Conservation (phyloP, 2,888 invertebrate genomes). For the Cecidostiba fungosa region DNA sequence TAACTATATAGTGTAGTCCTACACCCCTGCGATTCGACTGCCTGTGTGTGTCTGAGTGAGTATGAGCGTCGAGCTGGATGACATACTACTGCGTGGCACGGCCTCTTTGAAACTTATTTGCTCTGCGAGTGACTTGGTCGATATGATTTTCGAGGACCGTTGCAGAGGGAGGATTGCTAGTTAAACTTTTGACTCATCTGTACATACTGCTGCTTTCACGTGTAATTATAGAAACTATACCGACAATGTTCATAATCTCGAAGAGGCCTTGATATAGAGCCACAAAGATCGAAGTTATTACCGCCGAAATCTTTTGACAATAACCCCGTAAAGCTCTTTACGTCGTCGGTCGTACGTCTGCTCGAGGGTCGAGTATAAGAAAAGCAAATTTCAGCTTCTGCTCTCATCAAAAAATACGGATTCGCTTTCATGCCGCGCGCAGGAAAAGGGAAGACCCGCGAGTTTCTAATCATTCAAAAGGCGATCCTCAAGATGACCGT, state of each 20-base stretch:
- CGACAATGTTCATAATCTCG: no score
- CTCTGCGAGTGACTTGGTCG: not conserved
- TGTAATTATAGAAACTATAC: no score
- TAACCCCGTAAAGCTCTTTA: conserved; percentile 10
- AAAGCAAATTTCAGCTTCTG: conserved; percentile 32
- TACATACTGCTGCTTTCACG: not conserved
- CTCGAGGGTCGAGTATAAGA: conserved; percentile 31
- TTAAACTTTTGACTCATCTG: conserved; percentile 16
- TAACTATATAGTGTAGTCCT: conserved; percentile 16
- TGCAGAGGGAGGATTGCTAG: not conserved
- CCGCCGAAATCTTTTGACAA: conserved; percentile 11
- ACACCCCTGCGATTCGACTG: not conserved
- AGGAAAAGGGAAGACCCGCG: conserved; percentile 44
- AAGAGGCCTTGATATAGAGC: no score
- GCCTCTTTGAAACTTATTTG: conserved; percentile 18
- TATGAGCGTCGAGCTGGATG: not conserved
- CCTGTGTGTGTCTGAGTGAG: not conserved
- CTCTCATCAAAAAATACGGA: conserved; percentile 47
- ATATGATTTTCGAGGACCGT: conserved; percentile 5
- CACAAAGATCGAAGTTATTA: not conserved
- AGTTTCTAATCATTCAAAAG: conserved; percentile 43
- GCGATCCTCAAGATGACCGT: conserved; percentile 14
- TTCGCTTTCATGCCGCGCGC: conserved; percentile 16
- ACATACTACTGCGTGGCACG: not conserved
- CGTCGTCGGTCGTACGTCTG: conserved; percentile 5